Evolutionary conservation across 1,140 invertebrate species (phyloP).

Genomic region (Danaus plexippus): DNA sequence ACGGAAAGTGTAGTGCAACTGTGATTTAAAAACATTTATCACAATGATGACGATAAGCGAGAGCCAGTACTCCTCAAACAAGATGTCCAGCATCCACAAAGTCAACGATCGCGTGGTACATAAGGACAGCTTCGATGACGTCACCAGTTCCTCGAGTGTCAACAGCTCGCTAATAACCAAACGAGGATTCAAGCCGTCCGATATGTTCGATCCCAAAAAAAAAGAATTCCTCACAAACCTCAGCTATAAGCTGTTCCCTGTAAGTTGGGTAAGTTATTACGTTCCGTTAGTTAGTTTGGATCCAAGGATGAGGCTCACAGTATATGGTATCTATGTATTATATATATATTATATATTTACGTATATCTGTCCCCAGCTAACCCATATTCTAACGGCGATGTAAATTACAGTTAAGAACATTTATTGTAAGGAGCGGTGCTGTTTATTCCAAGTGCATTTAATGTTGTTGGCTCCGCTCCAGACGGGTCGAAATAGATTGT

Average conservation of each 20-base stretch:
- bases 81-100: conserved; percentile 66
- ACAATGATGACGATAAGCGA: conserved; percentile 71
- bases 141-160: conserved; percentile 58
- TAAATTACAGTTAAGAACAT: no score
- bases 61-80: conserved; percentile 67
- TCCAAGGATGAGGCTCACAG: conserved; percentile 38
- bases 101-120: conserved; percentile 68
- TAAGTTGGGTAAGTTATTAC: conserved; percentile 79
- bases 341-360: conserved; percentile 13
- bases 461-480: conserved; percentile 27
- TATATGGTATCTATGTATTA: conserved; percentile 29
- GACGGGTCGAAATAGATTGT: conserved; percentile 26
- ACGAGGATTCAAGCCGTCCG: conserved; percentile 87
- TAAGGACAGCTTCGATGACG: conserved; percentile 63
- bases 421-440: conserved; percentile 3
- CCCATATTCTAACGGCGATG: no score
- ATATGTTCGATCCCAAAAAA: conserved; percentile 85
- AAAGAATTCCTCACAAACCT: conserved; percentile 84
- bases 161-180: conserved; percentile 69
- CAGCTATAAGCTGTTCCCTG: conserved; percentile 83
- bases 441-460: conserved; percentile 24
- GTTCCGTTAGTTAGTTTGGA: conserved; percentile 49
- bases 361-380: conserved; percentile 1
- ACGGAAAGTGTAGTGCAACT: background rate
- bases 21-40: conserved; percentile 8